Evolutionary conservation across 2,888 invertebrate genomes (phyloP).

Genomic region (Osmoderma eremita): DNA sequence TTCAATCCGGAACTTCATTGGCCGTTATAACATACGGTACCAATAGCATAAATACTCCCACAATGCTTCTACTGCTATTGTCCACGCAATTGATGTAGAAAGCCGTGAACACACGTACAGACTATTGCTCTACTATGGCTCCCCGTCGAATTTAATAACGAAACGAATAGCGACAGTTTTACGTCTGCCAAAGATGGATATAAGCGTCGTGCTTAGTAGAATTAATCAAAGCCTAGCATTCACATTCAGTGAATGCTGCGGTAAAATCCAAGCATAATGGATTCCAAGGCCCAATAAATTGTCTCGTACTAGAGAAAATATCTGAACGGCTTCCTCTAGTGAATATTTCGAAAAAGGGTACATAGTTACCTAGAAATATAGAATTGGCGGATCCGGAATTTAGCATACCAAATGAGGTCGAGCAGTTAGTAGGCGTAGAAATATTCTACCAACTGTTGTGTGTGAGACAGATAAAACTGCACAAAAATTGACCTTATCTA

Average conservation of each 20-base stretch:
- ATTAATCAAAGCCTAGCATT: background rate
- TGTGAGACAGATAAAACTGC: background rate
- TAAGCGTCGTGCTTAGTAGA: background rate
- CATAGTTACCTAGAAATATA: background rate
- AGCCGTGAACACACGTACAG: background rate
- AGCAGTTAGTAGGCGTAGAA: conserved; percentile 14
- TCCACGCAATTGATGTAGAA: background rate
- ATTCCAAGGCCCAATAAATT: too few relatives aligned
- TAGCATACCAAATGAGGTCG: background rate
- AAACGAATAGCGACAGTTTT: background rate
- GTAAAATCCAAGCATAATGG: too few relatives aligned
- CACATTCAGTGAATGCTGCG: too few relatives aligned
- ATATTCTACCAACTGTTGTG: background rate
- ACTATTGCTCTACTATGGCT: background rate
- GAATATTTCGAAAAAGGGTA: background rate
- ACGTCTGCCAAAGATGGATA: too few relatives aligned
- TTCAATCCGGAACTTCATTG: too few relatives aligned
- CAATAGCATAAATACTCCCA: background rate
- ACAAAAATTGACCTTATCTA: background rate
- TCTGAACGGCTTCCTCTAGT: background rate
- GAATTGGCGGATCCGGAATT: conserved; percentile 1
- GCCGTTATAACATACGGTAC: too few relatives aligned
- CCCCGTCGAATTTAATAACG: background rate
- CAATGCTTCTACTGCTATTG: background rate
- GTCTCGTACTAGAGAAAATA: too few relatives aligned